Percentiles rank a stretch among this genome's conserved stretches.
Evolutionary conservation across 2,797 vertebrate species (phyloP).

Genomic region (Spea hammondii): DNA sequence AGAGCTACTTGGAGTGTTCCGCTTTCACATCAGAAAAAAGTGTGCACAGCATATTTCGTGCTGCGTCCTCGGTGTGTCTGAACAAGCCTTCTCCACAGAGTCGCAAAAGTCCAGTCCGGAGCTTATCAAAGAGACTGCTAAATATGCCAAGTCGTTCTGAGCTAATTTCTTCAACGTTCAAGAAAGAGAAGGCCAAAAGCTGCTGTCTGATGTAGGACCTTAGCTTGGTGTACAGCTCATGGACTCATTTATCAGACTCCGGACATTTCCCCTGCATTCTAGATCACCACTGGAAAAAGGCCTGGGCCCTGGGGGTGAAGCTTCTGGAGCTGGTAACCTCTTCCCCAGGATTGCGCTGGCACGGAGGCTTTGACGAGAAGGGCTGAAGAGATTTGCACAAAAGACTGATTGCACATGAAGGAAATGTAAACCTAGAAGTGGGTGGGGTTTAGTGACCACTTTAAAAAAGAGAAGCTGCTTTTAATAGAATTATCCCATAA

Average conservation of each 20-base stretch:
- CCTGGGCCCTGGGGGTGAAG: slow-evolving; percentile 50
- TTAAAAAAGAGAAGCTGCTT: slow-evolving; percentile 31
- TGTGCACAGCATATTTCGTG: slow-evolving; percentile 88
- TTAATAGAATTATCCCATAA: slow-evolving; percentile 41
- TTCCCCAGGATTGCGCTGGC: slow-evolving; percentile 44
- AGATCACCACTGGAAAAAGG: slow-evolving; percentile 52
- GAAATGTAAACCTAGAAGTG: slow-evolving; percentile 3
- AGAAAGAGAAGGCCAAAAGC: slow-evolving; percentile 90
- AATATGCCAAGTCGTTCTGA: slow-evolving; percentile 85
- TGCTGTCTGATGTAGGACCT: slow-evolving; percentile 88
- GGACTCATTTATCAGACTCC: slow-evolving; percentile 18
- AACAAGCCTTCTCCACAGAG: slow-evolving; percentile 71
- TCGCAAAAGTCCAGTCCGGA: slow-evolving; percentile 75
- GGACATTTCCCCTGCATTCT: slow-evolving; percentile 40
- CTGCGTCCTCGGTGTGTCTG: slow-evolving; percentile 79
- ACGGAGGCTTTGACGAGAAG: slow-evolving; percentile 27
- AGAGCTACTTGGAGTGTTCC: slow-evolving; percentile 89
- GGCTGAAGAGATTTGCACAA: slow-evolving; percentile 44
- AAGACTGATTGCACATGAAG: slow-evolving; percentile 45
- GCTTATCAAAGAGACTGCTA: slow-evolving; percentile 88
- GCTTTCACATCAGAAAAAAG: slow-evolving; percentile 95
- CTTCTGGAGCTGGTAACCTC: slow-evolving; percentile 39
- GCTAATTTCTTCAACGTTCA: slow-evolving; percentile 86
- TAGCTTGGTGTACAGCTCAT: slow-evolving; percentile 28
- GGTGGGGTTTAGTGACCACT: slow-evolving; percentile 20